Evolutionary conservation across 2,113 vertebrate species (phyloP).

Genomic region (Gallinago media): DNA sequence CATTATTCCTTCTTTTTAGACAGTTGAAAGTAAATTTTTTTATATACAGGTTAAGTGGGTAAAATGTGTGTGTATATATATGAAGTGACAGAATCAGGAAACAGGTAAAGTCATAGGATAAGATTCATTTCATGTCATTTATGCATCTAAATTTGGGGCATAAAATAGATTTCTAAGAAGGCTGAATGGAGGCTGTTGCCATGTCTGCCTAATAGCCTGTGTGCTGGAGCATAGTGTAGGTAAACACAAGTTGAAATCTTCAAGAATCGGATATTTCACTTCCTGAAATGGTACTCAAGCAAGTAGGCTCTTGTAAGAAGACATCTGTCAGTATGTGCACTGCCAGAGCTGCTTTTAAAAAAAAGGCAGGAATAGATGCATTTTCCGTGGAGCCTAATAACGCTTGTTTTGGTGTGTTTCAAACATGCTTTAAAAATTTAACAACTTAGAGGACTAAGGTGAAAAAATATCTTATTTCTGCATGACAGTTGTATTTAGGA

Average conservation of each 20-base stretch:
- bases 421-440: neutral
- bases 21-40: neutral
- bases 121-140: neutral
- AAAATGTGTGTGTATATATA: neutral
- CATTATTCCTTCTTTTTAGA: neutral
- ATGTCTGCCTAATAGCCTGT: neutral
- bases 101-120: neutral
- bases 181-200: neutral
- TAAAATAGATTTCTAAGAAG: neutral
- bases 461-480: neutral
- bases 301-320: neutral
- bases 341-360: neutral
- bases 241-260: neutral
- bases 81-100: neutral
- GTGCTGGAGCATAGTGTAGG: neutral
- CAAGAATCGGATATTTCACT: neutral
- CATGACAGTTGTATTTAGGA: neutral
- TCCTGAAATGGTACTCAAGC: neutral
- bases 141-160: neutral
- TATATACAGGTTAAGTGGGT: neutral
- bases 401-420: neutral
- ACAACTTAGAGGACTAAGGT: neutral
- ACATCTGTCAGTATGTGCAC: neutral
- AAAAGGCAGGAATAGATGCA: neutral
- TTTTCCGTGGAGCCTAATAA: neutral